phyloP scores from a whole-genome alignment of 2,888 invertebrate species.

The Desoria tigrina region DNA sequence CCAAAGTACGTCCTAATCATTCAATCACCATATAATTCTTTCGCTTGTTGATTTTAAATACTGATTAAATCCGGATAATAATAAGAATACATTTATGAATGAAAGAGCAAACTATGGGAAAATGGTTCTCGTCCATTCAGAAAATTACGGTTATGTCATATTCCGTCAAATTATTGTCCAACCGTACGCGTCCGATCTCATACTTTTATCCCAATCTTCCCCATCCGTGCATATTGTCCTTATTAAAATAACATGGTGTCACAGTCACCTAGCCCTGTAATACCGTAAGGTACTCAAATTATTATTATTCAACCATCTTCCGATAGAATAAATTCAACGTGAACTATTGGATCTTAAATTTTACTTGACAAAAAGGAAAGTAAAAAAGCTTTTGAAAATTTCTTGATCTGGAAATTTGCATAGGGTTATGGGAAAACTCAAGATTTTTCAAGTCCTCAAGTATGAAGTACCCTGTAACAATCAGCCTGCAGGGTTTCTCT shows the following conservation, averaged over 20 bases:
- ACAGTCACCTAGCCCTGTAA: not conserved
- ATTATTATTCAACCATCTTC: not conserved
- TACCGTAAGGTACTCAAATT: not conserved
- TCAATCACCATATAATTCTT: constrained; percentile 16
- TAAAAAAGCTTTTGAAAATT: constrained; percentile 37
- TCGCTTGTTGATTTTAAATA: constrained; percentile 13
- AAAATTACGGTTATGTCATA: no score
- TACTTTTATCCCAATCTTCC: not conserved
- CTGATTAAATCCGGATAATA: not conserved
- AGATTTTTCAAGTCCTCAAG: constrained; percentile 32
- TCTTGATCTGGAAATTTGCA: constrained; percentile 40
- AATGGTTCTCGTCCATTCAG: not conserved
- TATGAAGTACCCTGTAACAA: constrained; percentile 42
- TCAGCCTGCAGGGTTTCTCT: constrained; percentile 41
- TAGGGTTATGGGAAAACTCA: constrained; percentile 13
- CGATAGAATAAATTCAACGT: no score
- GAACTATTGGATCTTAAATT: no score
- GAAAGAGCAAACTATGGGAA: not conserved
- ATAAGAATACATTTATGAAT: not conserved
- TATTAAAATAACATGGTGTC: not conserved
- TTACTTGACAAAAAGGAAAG: not conserved
- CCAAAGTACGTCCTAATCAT: constrained; percentile 22
- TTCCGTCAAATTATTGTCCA: no score
- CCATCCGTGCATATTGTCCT: no score
- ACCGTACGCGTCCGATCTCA: no score